These are phyloP conservation scores for Labeo rohita DNA, from an alignment of 2,113 vertebrate species.

Conservation along the genomic window DNA sequence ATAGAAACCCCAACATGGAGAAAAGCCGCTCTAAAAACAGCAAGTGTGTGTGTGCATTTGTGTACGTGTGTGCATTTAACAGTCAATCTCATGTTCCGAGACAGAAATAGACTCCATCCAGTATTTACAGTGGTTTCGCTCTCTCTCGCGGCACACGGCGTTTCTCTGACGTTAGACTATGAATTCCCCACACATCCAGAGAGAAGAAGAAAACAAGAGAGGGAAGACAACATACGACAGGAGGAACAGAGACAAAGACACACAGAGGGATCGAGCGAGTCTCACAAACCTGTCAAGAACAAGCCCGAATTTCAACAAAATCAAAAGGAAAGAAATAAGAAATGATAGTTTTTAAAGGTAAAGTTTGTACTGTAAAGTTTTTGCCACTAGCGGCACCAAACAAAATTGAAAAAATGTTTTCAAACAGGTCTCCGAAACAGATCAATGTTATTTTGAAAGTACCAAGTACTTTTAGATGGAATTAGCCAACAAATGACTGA, in stretches of 20 bases:
- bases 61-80: conserved; percentile 15
- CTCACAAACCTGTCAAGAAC: neutral
- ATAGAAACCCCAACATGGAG: conserved; percentile 65
- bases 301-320: neutral
- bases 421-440: neutral
- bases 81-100: conserved; percentile 22
- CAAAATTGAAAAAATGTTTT: neutral
- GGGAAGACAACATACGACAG: conserved; percentile 8
- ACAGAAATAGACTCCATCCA: conserved; percentile 16
- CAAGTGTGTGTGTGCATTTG: neutral
- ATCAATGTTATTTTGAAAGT: neutral
- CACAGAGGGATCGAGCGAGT: neutral
- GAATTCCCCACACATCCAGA: conserved; percentile 26
- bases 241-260: conserved; percentile 4
- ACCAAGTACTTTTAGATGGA: neutral
- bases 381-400: neutral
- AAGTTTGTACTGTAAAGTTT: neutral
- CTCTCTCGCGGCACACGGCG: neutral
- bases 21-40: conserved; percentile 74
- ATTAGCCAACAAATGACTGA: too few species aligned
- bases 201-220: neutral
- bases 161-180: conserved; percentile 14
- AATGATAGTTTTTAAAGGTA: neutral
- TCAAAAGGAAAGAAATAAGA: neutral
- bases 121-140: conserved; percentile 14